phyloP scores from a whole-genome alignment of 2,113 vertebrate species.

The human region DNA sequence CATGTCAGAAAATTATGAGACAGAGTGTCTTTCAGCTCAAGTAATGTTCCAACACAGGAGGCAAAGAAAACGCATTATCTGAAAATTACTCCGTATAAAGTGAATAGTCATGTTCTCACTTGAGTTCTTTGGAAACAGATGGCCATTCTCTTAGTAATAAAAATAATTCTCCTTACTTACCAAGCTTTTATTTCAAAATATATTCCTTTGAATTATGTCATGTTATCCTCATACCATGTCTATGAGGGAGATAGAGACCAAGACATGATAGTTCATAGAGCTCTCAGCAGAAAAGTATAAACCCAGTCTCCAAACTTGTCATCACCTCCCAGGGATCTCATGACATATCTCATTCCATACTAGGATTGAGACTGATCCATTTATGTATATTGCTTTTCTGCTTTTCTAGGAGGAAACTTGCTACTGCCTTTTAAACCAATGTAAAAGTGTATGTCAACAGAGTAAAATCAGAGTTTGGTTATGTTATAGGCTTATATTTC shows the following conservation, averaged over 20 bases:
- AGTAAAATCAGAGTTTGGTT: not conserved
- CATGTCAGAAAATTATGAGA: slow-evolving; percentile 51
- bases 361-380: not conserved
- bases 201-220: slow-evolving; percentile 36
- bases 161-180: slow-evolving; percentile 60
- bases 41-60: slow-evolving; percentile 28
- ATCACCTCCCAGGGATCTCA: not conserved
- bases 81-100: slow-evolving; percentile 58
- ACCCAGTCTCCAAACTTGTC: not conserved
- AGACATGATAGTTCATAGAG: not conserved
- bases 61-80: slow-evolving; percentile 50
- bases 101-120: slow-evolving; percentile 59
- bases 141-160: slow-evolving; percentile 54
- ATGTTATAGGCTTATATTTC: not conserved
- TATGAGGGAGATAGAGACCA: not conserved
- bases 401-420: not conserved
- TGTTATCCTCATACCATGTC: not conserved
- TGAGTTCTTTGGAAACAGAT: slow-evolving; percentile 64
- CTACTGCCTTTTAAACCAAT: not conserved
- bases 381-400: not conserved
- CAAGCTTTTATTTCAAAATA: slow-evolving; percentile 56
- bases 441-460: not conserved
- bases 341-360: not conserved
- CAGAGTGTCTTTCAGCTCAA: slow-evolving; percentile 40
- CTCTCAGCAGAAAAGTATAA: not conserved